Evolutionary conservation across 1,140 invertebrate genomes (phyloP).

Genomic region (Euborellia annulipes): DNA sequence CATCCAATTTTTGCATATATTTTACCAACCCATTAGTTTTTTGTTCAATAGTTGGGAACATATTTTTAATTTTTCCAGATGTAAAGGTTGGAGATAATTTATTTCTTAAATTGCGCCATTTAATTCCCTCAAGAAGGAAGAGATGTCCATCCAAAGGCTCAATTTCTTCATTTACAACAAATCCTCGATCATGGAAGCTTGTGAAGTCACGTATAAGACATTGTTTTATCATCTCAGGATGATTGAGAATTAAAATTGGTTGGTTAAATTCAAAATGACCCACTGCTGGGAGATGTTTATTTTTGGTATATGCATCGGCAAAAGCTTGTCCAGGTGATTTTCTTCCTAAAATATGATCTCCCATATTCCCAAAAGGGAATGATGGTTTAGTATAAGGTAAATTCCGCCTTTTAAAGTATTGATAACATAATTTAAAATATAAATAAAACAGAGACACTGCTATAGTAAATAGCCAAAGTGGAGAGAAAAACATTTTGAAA

Average conservation of each 20-base stretch:
- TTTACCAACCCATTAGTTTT: too few relatives aligned
- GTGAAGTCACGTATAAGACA: constrained; percentile 34
- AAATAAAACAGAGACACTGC: too few relatives aligned
- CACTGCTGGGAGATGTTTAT: constrained; percentile 17
- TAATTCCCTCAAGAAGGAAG: constrained; percentile 17
- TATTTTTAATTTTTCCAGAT: constrained; percentile 29
- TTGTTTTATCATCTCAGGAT: constrained; percentile 32
- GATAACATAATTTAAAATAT: constrained; percentile 10
- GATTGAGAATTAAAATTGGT: constrained; percentile 31
- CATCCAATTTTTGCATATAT: too few relatives aligned
- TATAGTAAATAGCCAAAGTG: too few relatives aligned
- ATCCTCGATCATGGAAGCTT: constrained; percentile 30
- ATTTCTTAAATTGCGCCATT: constrained; percentile 28
- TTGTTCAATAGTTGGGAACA: constrained; percentile 17
- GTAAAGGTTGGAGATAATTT: constrained; percentile 33
- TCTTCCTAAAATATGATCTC: too few relatives aligned
- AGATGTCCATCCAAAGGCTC: constrained; percentile 7
- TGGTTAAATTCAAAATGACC: constrained; percentile 29
- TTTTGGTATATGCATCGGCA: background rate
- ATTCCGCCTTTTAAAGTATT: constrained; percentile 28
- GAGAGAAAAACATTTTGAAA: too few relatives aligned
- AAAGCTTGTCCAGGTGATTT: too few relatives aligned
- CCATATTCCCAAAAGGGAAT: constrained; percentile 18
- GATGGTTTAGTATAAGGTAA: constrained; percentile 25
- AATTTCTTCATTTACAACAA: constrained; percentile 5